These are phyloP conservation scores for Stictonetta naevosa DNA, from an alignment of 2,113 vertebrate genomes.

Conservation along the genomic window DNA sequence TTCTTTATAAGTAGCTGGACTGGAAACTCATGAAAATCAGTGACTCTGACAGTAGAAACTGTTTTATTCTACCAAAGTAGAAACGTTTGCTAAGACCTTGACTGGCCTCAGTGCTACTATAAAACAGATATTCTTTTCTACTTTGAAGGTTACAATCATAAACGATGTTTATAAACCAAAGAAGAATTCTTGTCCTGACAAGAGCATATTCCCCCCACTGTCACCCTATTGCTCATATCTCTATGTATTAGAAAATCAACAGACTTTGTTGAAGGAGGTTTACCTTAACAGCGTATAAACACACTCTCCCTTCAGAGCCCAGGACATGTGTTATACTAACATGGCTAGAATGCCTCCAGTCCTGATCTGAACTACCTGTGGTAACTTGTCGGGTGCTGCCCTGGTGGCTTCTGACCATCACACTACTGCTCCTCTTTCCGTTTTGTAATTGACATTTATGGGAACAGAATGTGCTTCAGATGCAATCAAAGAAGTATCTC, in stretches of 20 bases:
- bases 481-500: not conserved
- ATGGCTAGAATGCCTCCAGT: not conserved
- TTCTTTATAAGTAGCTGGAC: not conserved
- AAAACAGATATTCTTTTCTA: not conserved
- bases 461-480: not conserved
- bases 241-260: not conserved
- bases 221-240: not conserved
- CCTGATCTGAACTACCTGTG: not conserved
- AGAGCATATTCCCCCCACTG: not conserved
- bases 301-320: not conserved
- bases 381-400: not conserved
- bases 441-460: not conserved
- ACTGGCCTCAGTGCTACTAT: not conserved
- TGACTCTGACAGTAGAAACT: not conserved
- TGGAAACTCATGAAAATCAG: not conserved
- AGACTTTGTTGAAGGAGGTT: not conserved
- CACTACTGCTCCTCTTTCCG: not conserved
- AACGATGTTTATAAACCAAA: slow-evolving; percentile 23
- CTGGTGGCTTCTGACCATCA: not conserved
- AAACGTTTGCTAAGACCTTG: not conserved
- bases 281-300: not conserved
- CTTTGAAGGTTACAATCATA: not conserved
- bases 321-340: not conserved
- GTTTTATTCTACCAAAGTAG: not conserved
- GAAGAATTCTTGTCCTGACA: not conserved